Conservation (phyloP, 1,140 invertebrate species). For the Medauroidea extradentata region DNA sequence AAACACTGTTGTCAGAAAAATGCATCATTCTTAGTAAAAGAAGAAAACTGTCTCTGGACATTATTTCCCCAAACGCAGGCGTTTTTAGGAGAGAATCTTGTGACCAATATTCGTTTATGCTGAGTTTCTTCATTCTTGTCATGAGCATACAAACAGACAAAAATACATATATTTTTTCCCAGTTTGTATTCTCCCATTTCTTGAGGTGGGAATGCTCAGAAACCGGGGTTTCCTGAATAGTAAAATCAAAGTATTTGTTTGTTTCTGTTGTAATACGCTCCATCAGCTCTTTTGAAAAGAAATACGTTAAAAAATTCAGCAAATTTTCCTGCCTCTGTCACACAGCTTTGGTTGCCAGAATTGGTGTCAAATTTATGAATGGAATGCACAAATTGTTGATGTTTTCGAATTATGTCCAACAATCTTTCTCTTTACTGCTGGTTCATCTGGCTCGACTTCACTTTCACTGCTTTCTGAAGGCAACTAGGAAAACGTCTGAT, state of each 20-base stretch:
- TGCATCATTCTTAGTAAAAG: constrained; percentile 17
- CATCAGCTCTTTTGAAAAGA: constrained; percentile 1
- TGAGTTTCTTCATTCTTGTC: constrained; percentile 22
- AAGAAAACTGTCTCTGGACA: constrained; percentile 12
- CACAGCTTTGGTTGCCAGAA: too few species aligned
- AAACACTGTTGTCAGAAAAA: constrained; percentile 19
- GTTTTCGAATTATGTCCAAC: too few species aligned
- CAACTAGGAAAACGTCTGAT: too few species aligned
- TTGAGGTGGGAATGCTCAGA: neutral
- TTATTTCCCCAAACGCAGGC: constrained; percentile 19
- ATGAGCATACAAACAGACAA: constrained; percentile 18
- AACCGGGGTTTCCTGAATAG: too few species aligned
- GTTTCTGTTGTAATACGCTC: constrained; percentile 6
- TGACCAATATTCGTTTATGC: constrained; percentile 22
- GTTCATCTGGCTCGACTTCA: too few species aligned
- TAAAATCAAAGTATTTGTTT: neutral
- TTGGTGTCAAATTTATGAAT: too few species aligned
- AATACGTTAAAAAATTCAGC: too few species aligned
- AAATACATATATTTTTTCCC: constrained; percentile 20
- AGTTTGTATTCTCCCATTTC: neutral
- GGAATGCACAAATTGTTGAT: too few species aligned
- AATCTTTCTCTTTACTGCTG: too few species aligned
- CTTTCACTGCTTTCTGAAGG: too few species aligned
- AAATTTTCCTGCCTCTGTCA: too few species aligned
- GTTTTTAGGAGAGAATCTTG: constrained; percentile 9